Conservation (phyloP, 2,888 invertebrate genomes). For the Villa cingulata region DNA sequence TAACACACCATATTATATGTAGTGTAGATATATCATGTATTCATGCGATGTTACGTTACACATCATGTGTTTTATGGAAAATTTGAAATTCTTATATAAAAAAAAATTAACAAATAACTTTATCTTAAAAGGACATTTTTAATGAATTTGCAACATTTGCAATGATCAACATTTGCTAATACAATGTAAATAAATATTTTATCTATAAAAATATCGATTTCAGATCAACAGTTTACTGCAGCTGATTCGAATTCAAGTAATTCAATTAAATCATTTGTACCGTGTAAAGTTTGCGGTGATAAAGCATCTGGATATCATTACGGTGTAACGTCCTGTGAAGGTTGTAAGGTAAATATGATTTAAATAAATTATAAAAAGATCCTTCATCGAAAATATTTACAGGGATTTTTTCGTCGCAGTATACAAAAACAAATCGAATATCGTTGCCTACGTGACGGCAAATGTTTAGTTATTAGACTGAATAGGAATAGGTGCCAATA, state of each 20-base stretch:
- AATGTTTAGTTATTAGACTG: constrained; percentile 83
- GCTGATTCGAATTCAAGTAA: constrained; percentile 69
- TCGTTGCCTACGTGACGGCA: constrained; percentile 83
- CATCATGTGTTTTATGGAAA: too few species aligned
- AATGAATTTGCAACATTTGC: too few species aligned
- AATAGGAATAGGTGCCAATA: constrained; percentile 93
- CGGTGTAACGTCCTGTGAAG: constrained; percentile 96
- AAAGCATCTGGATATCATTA: constrained; percentile 86
- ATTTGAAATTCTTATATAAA: too few species aligned
- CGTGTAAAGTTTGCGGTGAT: constrained; percentile 95
- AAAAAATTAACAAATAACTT: too few species aligned
- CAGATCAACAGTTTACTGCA: constrained; percentile 58
- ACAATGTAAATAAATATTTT: too few species aligned
- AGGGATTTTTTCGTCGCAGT: constrained; percentile 92
- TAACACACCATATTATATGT: too few species aligned
- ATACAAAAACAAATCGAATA: constrained; percentile 96
- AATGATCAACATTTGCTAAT: too few species aligned
- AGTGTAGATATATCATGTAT: too few species aligned
- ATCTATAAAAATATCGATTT: constrained; percentile 20
- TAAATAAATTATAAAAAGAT: neutral
- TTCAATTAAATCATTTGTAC: constrained; percentile 74
- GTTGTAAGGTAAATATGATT: constrained; percentile 70
- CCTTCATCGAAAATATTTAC: constrained; percentile 16
- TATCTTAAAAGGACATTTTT: too few species aligned
- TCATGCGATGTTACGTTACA: too few species aligned